These are phyloP conservation scores for Helarctos malayanus DNA, from an alignment of 2,797 vertebrate genomes.

Conservation along the genomic window DNA sequence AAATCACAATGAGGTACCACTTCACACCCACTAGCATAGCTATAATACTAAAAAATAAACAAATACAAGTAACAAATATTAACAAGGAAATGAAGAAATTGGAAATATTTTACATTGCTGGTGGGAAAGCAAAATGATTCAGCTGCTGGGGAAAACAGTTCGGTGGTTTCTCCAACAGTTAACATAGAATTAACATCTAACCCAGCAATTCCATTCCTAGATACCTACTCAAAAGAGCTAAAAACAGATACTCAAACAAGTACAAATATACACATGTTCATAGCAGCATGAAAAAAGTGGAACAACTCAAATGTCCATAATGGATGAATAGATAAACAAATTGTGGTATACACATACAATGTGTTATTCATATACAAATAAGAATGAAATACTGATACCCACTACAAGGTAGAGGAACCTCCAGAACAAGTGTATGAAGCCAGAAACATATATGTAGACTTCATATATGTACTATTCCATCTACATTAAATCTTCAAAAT, in stretches of 20 bases:
- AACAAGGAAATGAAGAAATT: background rate
- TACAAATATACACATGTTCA: background rate
- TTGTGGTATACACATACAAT: background rate
- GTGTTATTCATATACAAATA: background rate
- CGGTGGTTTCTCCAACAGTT: background rate
- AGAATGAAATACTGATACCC: background rate
- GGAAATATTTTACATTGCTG: background rate
- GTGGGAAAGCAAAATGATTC: background rate
- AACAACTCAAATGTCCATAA: background rate
- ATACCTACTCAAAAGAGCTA: background rate
- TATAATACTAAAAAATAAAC: background rate
- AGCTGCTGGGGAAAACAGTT: background rate
- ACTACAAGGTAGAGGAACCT: background rate
- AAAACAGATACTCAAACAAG: background rate
- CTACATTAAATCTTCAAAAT: background rate
- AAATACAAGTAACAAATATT: background rate
- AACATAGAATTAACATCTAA: background rate
- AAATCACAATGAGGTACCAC: background rate
- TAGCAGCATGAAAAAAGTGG: background rate
- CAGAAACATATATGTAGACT: background rate
- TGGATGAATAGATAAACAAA: background rate
- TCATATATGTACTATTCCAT: background rate
- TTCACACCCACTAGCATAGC: background rate
- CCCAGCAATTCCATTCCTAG: background rate
- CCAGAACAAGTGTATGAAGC: background rate